These are phyloP conservation scores for Tetragonula carbonaria DNA, from an alignment of 2,888 invertebrate genomes.

Conservation along the genomic window DNA sequence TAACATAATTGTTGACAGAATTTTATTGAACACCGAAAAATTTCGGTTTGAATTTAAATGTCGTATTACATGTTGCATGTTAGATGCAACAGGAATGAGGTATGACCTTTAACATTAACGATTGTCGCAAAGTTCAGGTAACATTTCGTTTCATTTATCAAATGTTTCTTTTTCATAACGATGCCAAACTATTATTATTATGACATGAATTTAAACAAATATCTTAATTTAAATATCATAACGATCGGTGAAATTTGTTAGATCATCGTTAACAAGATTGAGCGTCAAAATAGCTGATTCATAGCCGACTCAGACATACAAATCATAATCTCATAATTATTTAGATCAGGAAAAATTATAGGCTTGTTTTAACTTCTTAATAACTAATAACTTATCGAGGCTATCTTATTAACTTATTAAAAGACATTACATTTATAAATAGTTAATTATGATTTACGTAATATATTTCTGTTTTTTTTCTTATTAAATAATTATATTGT, in stretches of 20 bases:
- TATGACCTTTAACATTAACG: conserved; percentile 47
- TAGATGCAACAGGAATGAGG: conserved; percentile 3
- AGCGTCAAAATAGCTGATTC: background rate
- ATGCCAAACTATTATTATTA: background rate
- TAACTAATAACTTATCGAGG: no score
- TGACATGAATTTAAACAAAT: background rate
- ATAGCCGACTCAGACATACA: background rate
- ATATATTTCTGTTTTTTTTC: no score
- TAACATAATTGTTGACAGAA: background rate
- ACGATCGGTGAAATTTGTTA: background rate
- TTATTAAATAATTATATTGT: no score
- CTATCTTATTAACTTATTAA: no score
- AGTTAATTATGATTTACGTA: no score
- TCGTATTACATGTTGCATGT: background rate
- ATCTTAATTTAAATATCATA: background rate
- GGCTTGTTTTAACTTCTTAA: no score
- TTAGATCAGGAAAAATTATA: no score
- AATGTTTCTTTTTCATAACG: background rate
- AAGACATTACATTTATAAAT: no score
- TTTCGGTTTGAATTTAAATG: background rate
- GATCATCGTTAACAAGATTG: background rate
- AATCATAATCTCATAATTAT: no score
- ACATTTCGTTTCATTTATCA: conserved; percentile 27
- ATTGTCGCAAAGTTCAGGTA: conserved; percentile 43
- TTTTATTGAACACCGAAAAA: background rate